A percentile compares a stretch with the other conserved stretches of the same genome.
phyloP scores from a whole-genome alignment of 1,140 invertebrate genomes.

The Scaptomyza hsui region DNA sequence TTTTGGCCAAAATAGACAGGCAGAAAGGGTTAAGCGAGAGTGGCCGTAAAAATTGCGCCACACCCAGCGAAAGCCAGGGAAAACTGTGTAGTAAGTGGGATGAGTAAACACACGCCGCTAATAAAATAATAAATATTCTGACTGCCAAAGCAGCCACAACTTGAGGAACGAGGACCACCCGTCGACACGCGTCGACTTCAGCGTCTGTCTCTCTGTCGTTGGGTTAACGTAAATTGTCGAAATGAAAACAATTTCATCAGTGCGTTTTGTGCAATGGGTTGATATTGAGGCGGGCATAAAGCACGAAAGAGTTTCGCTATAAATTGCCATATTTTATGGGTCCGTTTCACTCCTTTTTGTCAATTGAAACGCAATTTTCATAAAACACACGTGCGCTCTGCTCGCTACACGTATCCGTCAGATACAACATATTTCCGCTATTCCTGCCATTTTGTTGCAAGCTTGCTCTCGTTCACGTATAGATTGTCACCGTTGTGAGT shows the following conservation, averaged over 20 bases:
- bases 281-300: conserved; percentile 46
- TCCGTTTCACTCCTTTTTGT: conserved; percentile 50
- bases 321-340: conserved; percentile 80
- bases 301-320: conserved; percentile 63
- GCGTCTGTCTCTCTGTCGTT: background rate
- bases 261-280: too few species aligned
- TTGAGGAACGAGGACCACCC: conserved; percentile 10
- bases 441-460: conserved; percentile 39
- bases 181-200: conserved; percentile 33
- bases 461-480: conserved; percentile 17
- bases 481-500: conserved; percentile 51
- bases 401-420: conserved; percentile 42
- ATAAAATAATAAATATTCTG: conserved; percentile 82
- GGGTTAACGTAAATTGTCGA: conserved; percentile 54
- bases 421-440: conserved; percentile 37
- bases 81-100: background rate
- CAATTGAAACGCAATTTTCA: conserved; percentile 82
- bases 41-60: conserved; percentile 62
- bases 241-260: conserved; percentile 79
- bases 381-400: conserved; percentile 68
- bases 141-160: conserved; percentile 32
- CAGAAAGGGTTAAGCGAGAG: conserved; percentile 5
- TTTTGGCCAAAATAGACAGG: conserved; percentile 57
- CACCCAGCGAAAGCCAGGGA: conserved; percentile 44
- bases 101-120: conserved; percentile 68